These are phyloP conservation scores for Salvelinus alpinus DNA, from an alignment of 2,113 vertebrate genomes.

Conservation along the genomic window DNA sequence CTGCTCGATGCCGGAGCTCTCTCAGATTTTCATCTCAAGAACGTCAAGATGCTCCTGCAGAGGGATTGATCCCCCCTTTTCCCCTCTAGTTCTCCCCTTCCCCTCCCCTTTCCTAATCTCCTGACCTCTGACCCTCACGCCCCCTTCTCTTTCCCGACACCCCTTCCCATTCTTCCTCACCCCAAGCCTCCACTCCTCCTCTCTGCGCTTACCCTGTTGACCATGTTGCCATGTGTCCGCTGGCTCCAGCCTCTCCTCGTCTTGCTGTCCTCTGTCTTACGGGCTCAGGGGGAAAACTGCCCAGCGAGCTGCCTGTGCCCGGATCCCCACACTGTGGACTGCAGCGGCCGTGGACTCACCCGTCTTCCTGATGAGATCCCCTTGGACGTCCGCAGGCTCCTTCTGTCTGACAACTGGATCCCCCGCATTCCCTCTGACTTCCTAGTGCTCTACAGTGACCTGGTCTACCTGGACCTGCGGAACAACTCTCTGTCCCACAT, in stretches of 20 bases:
- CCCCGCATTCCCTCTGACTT: conserved; percentile 90
- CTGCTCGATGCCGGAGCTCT: conserved; percentile 54
- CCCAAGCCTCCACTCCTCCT: conserved; percentile 49
- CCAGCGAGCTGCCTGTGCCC: conserved; percentile 85
- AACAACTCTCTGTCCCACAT: conserved; percentile 91
- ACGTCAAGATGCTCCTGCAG: conserved; percentile 60
- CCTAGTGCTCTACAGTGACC: conserved; percentile 92
- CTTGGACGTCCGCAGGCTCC: conserved; percentile 89
- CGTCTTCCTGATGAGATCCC: conserved; percentile 89
- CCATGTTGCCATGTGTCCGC: conserved; percentile 80
- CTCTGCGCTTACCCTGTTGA: conserved; percentile 66
- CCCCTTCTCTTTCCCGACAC: conserved; percentile 47
- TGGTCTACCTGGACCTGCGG: conserved; percentile 94
- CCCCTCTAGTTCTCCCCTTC: conserved; percentile 64
- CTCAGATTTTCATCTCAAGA: conserved; percentile 48
- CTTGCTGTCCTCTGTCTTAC: conserved; percentile 68
- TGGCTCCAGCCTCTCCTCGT: conserved; percentile 71
- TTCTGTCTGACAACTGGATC: conserved; percentile 92
- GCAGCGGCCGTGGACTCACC: conserved; percentile 87
- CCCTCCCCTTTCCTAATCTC: conserved; percentile 46
- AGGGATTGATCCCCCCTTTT: conserved; percentile 75
- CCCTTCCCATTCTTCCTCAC: conserved; percentile 42
- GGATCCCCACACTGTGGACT: conserved; percentile 94
- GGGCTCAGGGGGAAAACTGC: conserved; percentile 80
- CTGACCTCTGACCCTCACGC: conserved; percentile 46